Evolutionary conservation across 1,140 invertebrate species (phyloP).

Genomic region (Drosophila virilis): DNA sequence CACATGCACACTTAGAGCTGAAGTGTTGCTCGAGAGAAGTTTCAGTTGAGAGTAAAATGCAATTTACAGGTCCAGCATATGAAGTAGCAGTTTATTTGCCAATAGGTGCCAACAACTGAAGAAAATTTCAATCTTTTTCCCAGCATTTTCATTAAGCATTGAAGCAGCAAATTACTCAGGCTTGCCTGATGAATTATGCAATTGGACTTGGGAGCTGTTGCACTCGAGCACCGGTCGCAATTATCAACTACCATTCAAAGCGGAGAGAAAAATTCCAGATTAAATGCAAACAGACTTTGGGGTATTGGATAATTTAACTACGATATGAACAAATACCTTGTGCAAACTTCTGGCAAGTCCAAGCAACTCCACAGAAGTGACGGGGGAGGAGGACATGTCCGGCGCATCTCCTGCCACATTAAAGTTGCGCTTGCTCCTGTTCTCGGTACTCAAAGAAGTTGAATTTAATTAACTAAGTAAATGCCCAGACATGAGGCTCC

Average conservation of each 20-base stretch:
- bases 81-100: constrained; percentile 25
- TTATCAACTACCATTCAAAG: constrained; percentile 28
- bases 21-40: constrained; percentile 15
- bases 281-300: constrained; percentile 69
- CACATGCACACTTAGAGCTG: constrained; percentile 2
- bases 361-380: not conserved
- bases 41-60: constrained; percentile 28
- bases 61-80: constrained; percentile 22
- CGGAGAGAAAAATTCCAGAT: constrained; percentile 52
- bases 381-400: constrained; percentile 17
- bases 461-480: constrained; percentile 82
- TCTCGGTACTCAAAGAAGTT: constrained; percentile 65
- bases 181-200: constrained; percentile 50
- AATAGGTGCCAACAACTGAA: constrained; percentile 39
- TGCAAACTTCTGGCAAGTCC: constrained; percentile 47
- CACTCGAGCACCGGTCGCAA: not conserved
- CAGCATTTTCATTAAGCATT: constrained; percentile 64
- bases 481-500: constrained; percentile 71
- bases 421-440: not conserved
- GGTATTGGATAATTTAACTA: constrained; percentile 61
- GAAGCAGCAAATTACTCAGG: constrained; percentile 68
- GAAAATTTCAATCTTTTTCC: constrained; percentile 55
- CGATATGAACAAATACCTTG: constrained; percentile 67
- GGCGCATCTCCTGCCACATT: constrained; percentile 20
- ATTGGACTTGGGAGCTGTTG: constrained; percentile 23